Conservation (phyloP, 2,113 vertebrate species). For the Lepisosteus osseus region DNA sequence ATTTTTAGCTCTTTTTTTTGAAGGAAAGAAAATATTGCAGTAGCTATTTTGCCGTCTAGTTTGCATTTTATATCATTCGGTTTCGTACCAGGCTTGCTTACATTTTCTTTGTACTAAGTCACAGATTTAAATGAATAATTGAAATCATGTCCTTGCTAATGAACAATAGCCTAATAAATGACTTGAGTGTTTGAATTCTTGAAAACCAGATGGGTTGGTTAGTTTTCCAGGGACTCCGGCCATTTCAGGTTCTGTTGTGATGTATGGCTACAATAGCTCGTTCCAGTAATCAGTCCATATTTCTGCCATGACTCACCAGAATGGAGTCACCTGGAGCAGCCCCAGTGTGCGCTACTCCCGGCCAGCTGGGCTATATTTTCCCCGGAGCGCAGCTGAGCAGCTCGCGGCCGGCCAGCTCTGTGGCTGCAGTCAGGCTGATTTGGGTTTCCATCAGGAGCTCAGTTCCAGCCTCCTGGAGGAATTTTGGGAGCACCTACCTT, state of each 20-base stretch:
- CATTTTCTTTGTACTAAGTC: neutral
- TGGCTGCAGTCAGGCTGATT: neutral
- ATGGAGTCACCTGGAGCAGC: conserved; percentile 18
- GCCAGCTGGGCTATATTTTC: conserved; percentile 10
- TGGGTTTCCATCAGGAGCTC: conserved; percentile 2
- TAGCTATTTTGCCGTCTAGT: no score
- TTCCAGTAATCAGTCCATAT: neutral
- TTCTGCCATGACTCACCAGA: conserved; percentile 7
- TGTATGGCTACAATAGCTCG: neutral
- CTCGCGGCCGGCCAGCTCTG: neutral
- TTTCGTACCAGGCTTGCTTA: neutral
- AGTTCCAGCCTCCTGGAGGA: conserved; percentile 12
- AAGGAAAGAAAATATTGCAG: no score
- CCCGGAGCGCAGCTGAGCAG: conserved; percentile 17
- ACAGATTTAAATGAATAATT: no score
- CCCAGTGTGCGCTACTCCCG: neutral
- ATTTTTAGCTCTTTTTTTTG: no score
- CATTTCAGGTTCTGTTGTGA: neutral
- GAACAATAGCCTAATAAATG: no score
- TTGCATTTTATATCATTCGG: no score
- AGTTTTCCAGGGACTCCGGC: neutral
- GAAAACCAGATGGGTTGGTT: neutral
- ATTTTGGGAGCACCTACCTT: neutral
- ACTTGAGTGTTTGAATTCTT: neutral
- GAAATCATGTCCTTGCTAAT: no score